Evolutionary conservation across 2,113 vertebrate species (phyloP), one percentile per base, ranked within the genome.

Genomic region (Cervus canadensis): DNA sequence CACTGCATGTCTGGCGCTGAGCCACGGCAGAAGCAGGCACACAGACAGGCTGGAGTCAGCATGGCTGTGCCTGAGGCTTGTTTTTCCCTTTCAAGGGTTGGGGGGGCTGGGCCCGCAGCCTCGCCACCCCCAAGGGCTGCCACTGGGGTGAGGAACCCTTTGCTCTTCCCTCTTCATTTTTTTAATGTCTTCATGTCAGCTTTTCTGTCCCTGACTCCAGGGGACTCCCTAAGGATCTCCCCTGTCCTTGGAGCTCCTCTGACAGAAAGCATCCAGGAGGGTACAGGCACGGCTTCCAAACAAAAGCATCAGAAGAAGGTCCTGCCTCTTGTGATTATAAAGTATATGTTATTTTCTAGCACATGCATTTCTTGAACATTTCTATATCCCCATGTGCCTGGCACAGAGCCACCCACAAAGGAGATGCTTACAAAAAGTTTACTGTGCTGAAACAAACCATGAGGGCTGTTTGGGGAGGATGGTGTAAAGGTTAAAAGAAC

Each of bases 41-140:
- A 25, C 36, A 48, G 85, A 87, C 94, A 87, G 81, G 90, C 95
- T 92, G 94, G 95, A 96, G 92, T 94, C 85, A 26, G 88, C n/a
- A 3, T 6, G 92, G 84, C 87, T 81, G 87, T 23, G 89, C 64
- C 87, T 60, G 45, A 45, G 54, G 60, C 48, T 79, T 33, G 21
- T 36, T 33, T 87, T 54, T 56, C 56, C 84, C 89, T 94, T 91
- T 62, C 86, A 76, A 95, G 86, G 19, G 83, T 62, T 59, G 74
- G 45, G 1, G 11, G 10, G 62, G 59, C 45, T 25, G 15, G 25
- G 45, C 30, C 54, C n/a, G 2, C 25, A 23, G 79, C 43, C 33
- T 36, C 30, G 30, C 26, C 12, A 1, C 5, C 12, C 76, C 19
- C 16, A 19, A 45, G 33, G 21, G 57, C 40, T 33, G 25, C 50